Base-by-base conservation (phyloP, 2,888 invertebrate genomes). In the Synanthedon formicaeformis region DNA sequence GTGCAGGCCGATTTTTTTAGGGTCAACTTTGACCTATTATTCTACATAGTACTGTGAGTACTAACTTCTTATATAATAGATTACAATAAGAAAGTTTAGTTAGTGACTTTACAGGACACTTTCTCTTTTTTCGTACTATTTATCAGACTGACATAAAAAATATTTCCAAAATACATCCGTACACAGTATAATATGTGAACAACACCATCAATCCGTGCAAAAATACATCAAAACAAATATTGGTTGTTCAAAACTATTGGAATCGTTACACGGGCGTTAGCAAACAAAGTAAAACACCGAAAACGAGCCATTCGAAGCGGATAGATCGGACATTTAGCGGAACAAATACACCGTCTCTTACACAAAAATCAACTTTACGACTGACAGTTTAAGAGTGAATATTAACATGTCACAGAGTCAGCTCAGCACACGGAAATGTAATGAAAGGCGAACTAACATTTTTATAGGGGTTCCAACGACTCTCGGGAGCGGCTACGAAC, bases 391-490 rank as follows among this genome's bases (percentile, higher is more conserved):
- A 34, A 50, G 50, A 49, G 50, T 50, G 54, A 68, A 66, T 55
- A 14, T 50, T 34, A 40, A 40, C 1, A 51, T 3, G 40, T 51
- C 67, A 75, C 54, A 61, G 77, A 65, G 53, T 57, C 56, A 61
- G 67, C 67, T 66, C 71, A 66, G 71, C 67, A 73, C 69, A 70
- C 73, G 70, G 65, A 75, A 79, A 78, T 77, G 82, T 82, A 83
- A 83, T 83, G 85, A 82, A 83, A 84, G 74, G 77, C 71, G 76
- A 81, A 75, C 79, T 82, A 81, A 84, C 83, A 82, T 84, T 84
- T 84, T 84, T 84, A 84, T 84, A 81, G 85, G 75, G 82, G 82
- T 78, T 82, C 73, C 78, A 84, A 84, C 82, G 84, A 78, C 75
- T 78, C 80, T 74, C 73, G 62, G 62, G 73, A 73, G 73, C 77